A percentile compares a stretch with the other conserved stretches of the same genome.
Conservation (phyloP, 2,113 vertebrate species). For the Microcebus ravelobensis region DNA sequence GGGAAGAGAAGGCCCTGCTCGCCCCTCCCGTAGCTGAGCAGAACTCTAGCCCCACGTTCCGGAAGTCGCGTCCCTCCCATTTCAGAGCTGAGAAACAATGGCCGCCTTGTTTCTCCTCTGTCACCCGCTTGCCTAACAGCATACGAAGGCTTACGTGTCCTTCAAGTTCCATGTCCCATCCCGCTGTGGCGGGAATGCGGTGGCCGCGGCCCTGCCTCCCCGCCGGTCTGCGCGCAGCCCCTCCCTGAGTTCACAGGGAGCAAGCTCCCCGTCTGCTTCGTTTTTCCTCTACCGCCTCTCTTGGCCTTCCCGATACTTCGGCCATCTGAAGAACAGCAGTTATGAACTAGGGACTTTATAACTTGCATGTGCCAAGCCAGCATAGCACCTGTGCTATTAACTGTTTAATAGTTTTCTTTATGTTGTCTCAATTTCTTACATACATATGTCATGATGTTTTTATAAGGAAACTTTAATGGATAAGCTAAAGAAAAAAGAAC, state of each 20-base stretch:
- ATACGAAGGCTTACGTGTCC: not conserved
- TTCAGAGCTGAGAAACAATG: not conserved
- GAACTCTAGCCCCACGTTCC: not conserved
- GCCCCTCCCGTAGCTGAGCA: not conserved
- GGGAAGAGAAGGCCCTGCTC: not conserved
- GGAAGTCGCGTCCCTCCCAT: not conserved
- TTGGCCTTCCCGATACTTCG: not conserved
- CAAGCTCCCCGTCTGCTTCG: not conserved
- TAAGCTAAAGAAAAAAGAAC: not conserved
- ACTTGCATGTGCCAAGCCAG: not conserved
- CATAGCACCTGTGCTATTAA: not conserved
- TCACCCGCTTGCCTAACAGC: not conserved
- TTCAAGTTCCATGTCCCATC: not conserved
- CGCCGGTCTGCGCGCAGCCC: too few relatives aligned
- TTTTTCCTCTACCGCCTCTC: not conserved
- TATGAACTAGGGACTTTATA: not conserved
- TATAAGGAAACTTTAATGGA: not conserved
- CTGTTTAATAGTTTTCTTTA: constrained; percentile 4
- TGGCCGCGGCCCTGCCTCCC: too few relatives aligned
- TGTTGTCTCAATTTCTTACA: not conserved
- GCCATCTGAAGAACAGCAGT: not conserved
- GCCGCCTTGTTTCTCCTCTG: not conserved
- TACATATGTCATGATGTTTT: not conserved
- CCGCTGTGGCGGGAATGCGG: too few relatives aligned
- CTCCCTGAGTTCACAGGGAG: too few relatives aligned